Base-by-base conservation (phyloP, 2,797 vertebrate genomes). In the Clangula hyemalis region DNA sequence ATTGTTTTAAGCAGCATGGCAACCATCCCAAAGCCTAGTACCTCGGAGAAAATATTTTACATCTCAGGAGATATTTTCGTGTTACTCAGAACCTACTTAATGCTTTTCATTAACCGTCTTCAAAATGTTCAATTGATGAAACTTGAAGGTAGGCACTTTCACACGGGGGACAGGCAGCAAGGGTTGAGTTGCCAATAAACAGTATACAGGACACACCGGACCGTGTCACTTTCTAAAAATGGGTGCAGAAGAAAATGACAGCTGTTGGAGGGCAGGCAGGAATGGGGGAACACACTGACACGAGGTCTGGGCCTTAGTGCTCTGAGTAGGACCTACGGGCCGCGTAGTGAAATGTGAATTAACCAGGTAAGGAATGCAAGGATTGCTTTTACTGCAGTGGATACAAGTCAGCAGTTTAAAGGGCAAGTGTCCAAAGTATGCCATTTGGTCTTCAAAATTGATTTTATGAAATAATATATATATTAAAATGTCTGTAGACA, bases 201-300 rank as follows among this genome's bases (percentile, higher is more conserved):
- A 74, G 85, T 1, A 32, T 6, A 61, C 49, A 69, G 88, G 54
- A 77, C 79, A 82, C 39, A 21, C 22, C 34, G 68, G 77, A 43
- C 47, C 89, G 30, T 58, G 85, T 90, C 87, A 91, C 60, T 82
- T 96, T 94, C 95, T 97, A 97, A 96, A 97, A 94, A 68, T 80
- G 90, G 87, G 87, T 47, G 58, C 83, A 89, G 81, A 72, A 94
- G 81, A 85, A 96, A 95, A 80, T 93, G 93, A 94, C 95, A 97
- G 86, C 96, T 95, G 89, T 64, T 77, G 70, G 66, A 79, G 28
- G 75, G 43, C 71, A 81, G 80, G 51, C 87, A 92, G 75, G 85
- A 93, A 71, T 49, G 81, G 68, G 66, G 25, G 38, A 74, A 27
- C 36, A 87, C 77, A 39, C 43, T 0, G 3, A 68, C 5, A 49